Evolutionary conservation across 1,140 invertebrate genomes (phyloP), one percentile per base, ranked within the genome.

Genomic region (Eciton burchellii): DNA sequence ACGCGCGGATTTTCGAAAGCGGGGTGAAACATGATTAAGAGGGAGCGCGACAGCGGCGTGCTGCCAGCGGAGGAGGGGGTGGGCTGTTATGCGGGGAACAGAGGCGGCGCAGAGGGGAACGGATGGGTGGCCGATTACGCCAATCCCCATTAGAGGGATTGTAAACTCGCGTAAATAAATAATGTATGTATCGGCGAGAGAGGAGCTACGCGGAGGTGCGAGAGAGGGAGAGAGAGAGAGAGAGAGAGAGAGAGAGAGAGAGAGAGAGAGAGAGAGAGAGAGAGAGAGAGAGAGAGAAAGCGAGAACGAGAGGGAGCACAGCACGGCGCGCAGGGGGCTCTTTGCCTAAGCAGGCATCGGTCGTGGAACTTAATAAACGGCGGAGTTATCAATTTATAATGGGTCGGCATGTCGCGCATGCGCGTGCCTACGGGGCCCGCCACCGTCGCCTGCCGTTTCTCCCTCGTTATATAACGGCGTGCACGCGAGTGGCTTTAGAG

Each of bases 111-210:
- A 16, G 65, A 43, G 83, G 74, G 83, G 87, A 79, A 86, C 88
- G 86, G 87, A 87, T 84, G 77, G 82, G 82, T 88, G 90, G 86
- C 89, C 91, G 91, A 92, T 92, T 91, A 91, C 88, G 91, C 89
- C 90, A 91, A 93, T 92, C 91, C 90, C 92, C 89, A 92, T 93
- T 92, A 92, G 89, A 90, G 90, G 88, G 90, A 93, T 94, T 93
- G 91, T 94, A 94, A 94, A 94, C 90, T 93, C 91, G 68, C 85
- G 91, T 93, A 91, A 94, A 93, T 94, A 94, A 93, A 91, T 93
- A 92, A 93, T 89, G 92, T 92, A 91, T 90, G 85, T 93, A 92
- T 92, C 89, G 90, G 88, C 72, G 73, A 71, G 81, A 60, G 63
- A 71, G 49, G 59, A 81, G 84, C 49, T 43, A 29, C 24, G 45